Conservation (phyloP, 37 sponge, comb jelly and placozoan species). For the Bolinopsis microptera region DNA sequence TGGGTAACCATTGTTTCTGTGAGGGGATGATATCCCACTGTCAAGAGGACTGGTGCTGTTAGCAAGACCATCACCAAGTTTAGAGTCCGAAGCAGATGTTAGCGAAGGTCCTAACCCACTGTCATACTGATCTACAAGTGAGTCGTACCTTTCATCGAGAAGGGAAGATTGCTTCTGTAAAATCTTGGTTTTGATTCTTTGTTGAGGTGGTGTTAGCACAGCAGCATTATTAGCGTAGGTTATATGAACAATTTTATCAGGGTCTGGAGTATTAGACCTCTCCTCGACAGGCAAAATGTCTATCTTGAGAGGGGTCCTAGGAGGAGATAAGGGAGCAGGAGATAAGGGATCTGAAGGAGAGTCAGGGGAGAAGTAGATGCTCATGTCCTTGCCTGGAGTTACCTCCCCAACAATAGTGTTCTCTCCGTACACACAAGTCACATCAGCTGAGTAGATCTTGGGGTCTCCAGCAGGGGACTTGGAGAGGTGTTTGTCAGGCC, state of each 20-base stretch:
- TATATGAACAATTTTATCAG: neutral
- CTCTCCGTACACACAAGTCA: constrained; percentile 35
- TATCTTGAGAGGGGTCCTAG: neutral
- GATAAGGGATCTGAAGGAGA: neutral
- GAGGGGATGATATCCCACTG: constrained; percentile 51
- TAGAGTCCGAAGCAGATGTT: neutral
- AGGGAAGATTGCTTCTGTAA: neutral
- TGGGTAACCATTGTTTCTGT: neutral
- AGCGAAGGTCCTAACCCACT: constrained; percentile 2
- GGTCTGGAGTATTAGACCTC: neutral
- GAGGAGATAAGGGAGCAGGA: neutral
- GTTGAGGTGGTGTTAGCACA: neutral
- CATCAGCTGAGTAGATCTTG: constrained; percentile 23
- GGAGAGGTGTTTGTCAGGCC: neutral
- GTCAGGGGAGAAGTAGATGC: neutral
- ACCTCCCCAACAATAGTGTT: constrained; percentile 19
- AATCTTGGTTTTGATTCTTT: neutral
- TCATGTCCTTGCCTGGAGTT: neutral
- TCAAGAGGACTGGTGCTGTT: constrained; percentile 49
- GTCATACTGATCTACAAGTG: neutral
- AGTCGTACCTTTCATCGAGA: neutral
- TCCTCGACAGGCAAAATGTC: neutral
- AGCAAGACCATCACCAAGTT: neutral
- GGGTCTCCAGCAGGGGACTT: constrained; percentile 10
- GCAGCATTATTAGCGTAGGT: neutral